These are phyloP conservation scores for Strigamia transsilvanica DNA, from an alignment of 2,888 invertebrate species.

Conservation along the genomic window DNA sequence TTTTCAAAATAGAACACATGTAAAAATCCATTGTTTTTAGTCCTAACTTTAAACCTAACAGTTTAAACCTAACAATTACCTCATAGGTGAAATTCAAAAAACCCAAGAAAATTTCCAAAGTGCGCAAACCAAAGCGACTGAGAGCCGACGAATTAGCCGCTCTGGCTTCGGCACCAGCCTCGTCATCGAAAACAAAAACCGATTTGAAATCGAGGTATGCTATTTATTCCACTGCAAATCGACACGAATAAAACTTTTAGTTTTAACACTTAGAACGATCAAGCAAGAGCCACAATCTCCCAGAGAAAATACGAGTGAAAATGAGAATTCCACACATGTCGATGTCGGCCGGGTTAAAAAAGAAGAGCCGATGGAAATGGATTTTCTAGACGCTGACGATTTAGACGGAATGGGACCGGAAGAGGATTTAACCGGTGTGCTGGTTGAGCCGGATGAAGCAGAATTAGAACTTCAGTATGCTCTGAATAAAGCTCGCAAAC, in stretches of 20 bases:
- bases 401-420: constrained; percentile 59
- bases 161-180: constrained; percentile 5
- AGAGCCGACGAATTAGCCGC: constrained; percentile 76
- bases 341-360: not conserved
- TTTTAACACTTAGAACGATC: not conserved
- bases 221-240: not conserved
- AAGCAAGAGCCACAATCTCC: constrained; percentile 32
- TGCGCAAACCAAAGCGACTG: constrained; percentile 70
- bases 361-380: constrained; percentile 38
- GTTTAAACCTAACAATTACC: no score
- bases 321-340: not conserved
- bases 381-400: constrained; percentile 15
- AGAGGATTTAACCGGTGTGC: constrained; percentile 68
- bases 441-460: constrained; percentile 75
- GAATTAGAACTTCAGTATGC: constrained; percentile 75
- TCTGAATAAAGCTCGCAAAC: constrained; percentile 75
- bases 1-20: no score
- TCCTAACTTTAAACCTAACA: no score
- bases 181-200: not conserved
- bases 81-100: constrained; percentile 81
- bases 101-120: constrained; percentile 69
- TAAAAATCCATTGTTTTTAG: no score
- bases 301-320: constrained; percentile 27
- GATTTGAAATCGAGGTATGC: constrained; percentile 55
- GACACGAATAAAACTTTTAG: not conserved